Percentiles rank a stretch among this genome's conserved stretches.
Evolutionary conservation across 2,888 invertebrate species (phyloP).

Genomic region (Drosophila multiciliata): DNA sequence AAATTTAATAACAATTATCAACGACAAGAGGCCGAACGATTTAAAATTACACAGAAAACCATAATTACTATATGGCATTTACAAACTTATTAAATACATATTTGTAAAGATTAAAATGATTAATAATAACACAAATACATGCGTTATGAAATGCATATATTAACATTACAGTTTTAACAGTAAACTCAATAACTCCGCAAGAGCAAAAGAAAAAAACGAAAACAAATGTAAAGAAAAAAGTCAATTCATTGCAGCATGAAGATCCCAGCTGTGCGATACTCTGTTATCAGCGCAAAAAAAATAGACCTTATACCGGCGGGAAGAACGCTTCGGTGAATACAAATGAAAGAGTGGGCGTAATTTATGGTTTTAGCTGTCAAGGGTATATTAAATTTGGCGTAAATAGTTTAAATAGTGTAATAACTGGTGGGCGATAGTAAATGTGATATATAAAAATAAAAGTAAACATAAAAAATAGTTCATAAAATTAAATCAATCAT

Average conservation of each 20-base stretch:
- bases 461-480: not conserved
- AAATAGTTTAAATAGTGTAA: not conserved
- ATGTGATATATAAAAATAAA: not conserved
- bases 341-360: not conserved
- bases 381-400: not conserved
- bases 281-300: not conserved
- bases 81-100: conserved; percentile 1
- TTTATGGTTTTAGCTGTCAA: not conserved
- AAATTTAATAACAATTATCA: conserved; percentile 68
- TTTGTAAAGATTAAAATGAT: not conserved
- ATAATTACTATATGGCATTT: not conserved
- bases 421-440: not conserved
- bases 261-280: not conserved
- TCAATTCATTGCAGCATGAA: conserved; percentile 10
- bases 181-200: conserved; percentile 39
- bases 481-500: not conserved
- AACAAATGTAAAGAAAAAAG: conserved; percentile 30
- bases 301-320: not conserved
- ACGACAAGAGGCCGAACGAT: conserved; percentile 43
- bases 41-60: conserved; percentile 20
- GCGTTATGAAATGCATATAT: not conserved
- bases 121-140: conserved; percentile 7
- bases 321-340: not conserved
- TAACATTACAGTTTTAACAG: conserved; percentile 32
- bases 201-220: conserved; percentile 31